Evolutionary conservation across 2,888 invertebrate genomes (phyloP).

Genomic region (Onchidella celtica): DNA sequence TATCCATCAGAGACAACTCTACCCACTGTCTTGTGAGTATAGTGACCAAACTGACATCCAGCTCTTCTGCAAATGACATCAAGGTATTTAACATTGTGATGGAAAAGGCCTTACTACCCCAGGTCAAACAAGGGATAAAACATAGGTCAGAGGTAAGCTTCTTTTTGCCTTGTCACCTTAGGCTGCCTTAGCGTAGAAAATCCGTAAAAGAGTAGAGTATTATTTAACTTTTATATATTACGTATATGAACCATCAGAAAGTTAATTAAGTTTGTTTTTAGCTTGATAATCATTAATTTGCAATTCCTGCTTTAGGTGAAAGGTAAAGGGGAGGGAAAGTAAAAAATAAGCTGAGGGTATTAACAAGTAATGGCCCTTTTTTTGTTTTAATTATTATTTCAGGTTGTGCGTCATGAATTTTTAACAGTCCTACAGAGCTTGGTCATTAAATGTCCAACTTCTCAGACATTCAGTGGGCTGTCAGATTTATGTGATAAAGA

Average conservation of each 20-base stretch:
- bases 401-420: slow-evolving; percentile 88
- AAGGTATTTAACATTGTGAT: slow-evolving; percentile 44
- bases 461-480: slow-evolving; percentile 68
- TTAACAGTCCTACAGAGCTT: slow-evolving; percentile 89
- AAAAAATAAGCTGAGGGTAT: too few species aligned
- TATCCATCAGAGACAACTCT: slow-evolving; percentile 90
- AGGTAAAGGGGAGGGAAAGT: too few species aligned
- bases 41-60: slow-evolving; percentile 78
- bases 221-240: too few species aligned
- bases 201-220: too few species aligned
- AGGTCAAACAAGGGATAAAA: slow-evolving; percentile 88
- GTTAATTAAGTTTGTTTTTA: too few species aligned
- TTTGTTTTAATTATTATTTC: slow-evolving; percentile 39
- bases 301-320: too few species aligned
- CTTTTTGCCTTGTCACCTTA: background rate
- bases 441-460: slow-evolving; percentile 78
- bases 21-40: slow-evolving; percentile 87
- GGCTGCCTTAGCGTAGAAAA: too few species aligned
- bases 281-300: too few species aligned
- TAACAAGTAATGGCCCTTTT: too few species aligned
- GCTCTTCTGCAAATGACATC: background rate
- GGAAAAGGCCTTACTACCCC: slow-evolving; percentile 74
- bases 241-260: too few species aligned
- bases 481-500: slow-evolving; percentile 82
- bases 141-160: slow-evolving; percentile 83